These are phyloP conservation scores for Holotrichia oblita DNA, from an alignment of 1,140 invertebrate genomes.

Conservation along the genomic window DNA sequence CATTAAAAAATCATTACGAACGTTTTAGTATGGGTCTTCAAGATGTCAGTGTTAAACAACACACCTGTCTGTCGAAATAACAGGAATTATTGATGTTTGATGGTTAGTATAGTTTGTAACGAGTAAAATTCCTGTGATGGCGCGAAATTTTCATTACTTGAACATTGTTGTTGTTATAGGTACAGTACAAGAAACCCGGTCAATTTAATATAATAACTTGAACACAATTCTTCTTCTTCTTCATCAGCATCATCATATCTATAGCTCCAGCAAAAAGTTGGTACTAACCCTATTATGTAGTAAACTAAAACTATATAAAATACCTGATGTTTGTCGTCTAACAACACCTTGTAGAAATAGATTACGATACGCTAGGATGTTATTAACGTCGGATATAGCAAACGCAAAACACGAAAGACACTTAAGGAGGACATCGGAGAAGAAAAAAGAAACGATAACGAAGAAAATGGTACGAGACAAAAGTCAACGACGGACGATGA, in stretches of 20 bases:
- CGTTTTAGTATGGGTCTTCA: not conserved
- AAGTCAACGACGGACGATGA: constrained; percentile 12
- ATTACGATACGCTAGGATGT: not conserved
- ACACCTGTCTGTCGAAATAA: not conserved
- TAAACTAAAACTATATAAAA: too few species aligned
- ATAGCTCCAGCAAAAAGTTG: too few species aligned
- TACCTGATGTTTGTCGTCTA: not conserved
- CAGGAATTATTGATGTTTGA: not conserved
- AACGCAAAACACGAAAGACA: constrained; percentile 23
- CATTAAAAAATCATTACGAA: constrained; percentile 41
- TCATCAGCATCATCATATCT: too few species aligned
- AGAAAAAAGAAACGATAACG: not conserved
- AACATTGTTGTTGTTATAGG: too few species aligned
- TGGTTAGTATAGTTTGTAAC: too few species aligned
- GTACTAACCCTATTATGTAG: too few species aligned
- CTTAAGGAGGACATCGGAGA: not conserved
- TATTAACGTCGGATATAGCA: constrained; percentile 4
- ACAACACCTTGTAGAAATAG: not conserved
- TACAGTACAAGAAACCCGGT: too few species aligned
- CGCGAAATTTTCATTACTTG: too few species aligned
- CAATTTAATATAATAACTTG: too few species aligned
- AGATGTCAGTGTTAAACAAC: not conserved
- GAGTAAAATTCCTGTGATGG: too few species aligned
- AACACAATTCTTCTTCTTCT: too few species aligned
- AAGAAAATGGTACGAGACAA: not conserved